Evolutionary conservation across 2,797 vertebrate species (phyloP).

Genomic region (Sebastes itinus): DNA sequence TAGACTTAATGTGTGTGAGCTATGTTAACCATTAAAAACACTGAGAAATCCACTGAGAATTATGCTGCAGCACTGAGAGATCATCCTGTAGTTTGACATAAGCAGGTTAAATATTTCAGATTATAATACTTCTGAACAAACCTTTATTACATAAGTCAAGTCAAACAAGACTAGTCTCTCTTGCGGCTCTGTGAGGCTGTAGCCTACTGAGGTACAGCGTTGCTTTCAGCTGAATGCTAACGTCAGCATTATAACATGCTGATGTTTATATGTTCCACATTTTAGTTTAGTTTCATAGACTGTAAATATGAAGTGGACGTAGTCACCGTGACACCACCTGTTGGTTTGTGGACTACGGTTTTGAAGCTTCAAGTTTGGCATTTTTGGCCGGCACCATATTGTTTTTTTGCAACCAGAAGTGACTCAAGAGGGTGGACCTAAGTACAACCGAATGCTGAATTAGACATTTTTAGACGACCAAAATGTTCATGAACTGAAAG

Average conservation of each 20-base stretch:
- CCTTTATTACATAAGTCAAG: not conserved
- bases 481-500: no score
- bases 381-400: rapidly evolving
- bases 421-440: no score
- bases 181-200: not conserved
- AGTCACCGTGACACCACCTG: no score
- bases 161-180: not conserved
- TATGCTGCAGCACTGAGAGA: not conserved
- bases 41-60: not conserved
- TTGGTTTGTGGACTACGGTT: no score
- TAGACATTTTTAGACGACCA: no score
- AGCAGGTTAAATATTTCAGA: slow-evolving; percentile 41
- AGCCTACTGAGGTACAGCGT: no score
- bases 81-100: slow-evolving; percentile 38
- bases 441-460: no score
- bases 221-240: not conserved
- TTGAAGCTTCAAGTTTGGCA: rapidly evolving
- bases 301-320: no score
- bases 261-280: not conserved
- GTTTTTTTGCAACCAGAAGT: no score
- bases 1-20: not conserved
- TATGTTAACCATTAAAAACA: not conserved
- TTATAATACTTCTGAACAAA: not conserved
- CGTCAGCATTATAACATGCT: not conserved
- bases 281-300: not conserved